Evolutionary conservation across 2,888 invertebrate species (phyloP).

Genomic region (Meloe dianella): DNA sequence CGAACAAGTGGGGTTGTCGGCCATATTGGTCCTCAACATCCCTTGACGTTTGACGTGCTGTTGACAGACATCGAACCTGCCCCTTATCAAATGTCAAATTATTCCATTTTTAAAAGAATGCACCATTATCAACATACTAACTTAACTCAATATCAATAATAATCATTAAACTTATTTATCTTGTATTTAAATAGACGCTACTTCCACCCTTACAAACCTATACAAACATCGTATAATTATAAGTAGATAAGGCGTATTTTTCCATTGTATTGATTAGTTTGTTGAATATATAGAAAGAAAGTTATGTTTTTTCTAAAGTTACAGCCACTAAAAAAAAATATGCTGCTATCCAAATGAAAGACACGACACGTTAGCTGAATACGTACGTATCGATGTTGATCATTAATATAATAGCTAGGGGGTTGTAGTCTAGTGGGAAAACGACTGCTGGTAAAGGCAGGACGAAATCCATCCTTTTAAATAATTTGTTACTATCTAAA

Average conservation of each 20-base stretch:
- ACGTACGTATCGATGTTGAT: constrained; percentile 47
- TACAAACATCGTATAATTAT: background rate
- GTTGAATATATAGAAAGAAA: background rate
- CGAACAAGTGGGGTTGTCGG: constrained; percentile 50
- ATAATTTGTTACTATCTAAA: constrained; percentile 34
- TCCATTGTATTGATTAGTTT: background rate
- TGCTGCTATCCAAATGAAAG: constrained; percentile 39
- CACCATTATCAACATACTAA: constrained; percentile 21
- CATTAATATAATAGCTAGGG: constrained; percentile 48
- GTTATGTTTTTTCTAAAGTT: constrained; percentile 27
- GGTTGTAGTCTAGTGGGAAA: constrained; percentile 44
- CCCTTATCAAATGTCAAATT: constrained; percentile 52
- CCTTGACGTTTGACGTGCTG: constrained; percentile 55
- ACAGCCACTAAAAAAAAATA: constrained; percentile 33
- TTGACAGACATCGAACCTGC: constrained; percentile 51
- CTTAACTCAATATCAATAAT: background rate
- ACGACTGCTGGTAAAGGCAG: constrained; percentile 42
- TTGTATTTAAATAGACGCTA: too few relatives aligned
- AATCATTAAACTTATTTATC: background rate
- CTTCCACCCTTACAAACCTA: background rate
- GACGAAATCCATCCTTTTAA: constrained; percentile 42
- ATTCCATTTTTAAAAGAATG: constrained; percentile 25
- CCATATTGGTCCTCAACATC: constrained; percentile 52
- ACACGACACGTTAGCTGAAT: constrained; percentile 44
- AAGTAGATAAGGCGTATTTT: background rate